phyloP scores from a whole-genome alignment of 2,888 invertebrate species.

The Epiblema foenella region DNA sequence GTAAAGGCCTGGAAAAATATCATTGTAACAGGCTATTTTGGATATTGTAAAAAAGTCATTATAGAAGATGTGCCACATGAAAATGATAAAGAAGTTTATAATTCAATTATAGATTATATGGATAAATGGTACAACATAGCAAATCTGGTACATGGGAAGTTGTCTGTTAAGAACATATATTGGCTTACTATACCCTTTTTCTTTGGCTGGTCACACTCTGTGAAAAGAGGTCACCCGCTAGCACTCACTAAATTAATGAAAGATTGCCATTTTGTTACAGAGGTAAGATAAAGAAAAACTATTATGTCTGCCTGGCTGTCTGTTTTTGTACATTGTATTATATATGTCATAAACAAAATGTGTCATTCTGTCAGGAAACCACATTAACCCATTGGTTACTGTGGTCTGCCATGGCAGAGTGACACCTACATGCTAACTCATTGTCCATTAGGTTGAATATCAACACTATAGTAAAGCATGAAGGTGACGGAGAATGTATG shows the following conservation, averaged over 20 bases:
- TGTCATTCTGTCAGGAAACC: too few relatives aligned
- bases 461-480: too few relatives aligned
- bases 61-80: neutral
- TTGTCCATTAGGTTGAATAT: too few relatives aligned
- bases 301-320: too few relatives aligned
- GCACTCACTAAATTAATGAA: slow-evolving; percentile 18
- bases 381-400: too few relatives aligned
- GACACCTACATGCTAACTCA: too few relatives aligned
- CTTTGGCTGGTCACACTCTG: slow-evolving; percentile 15
- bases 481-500: too few relatives aligned
- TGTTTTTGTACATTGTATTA: too few relatives aligned
- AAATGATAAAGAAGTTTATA: neutral
- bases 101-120: neutral
- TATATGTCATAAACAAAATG: too few relatives aligned
- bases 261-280: slow-evolving; percentile 22
- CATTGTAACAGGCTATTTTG: neutral
- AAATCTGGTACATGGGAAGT: slow-evolving; percentile 12
- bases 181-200: neutral
- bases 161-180: slow-evolving; percentile 6
- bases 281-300: neutral
- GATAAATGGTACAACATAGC: slow-evolving; percentile 4
- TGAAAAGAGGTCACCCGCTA: neutral
- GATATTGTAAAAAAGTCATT: neutral
- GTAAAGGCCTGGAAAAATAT: neutral
- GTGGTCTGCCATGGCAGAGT: too few relatives aligned